phyloP scores from a whole-genome alignment of 2,797 vertebrate species.

The Schizopygopsis pylzovi region DNA sequence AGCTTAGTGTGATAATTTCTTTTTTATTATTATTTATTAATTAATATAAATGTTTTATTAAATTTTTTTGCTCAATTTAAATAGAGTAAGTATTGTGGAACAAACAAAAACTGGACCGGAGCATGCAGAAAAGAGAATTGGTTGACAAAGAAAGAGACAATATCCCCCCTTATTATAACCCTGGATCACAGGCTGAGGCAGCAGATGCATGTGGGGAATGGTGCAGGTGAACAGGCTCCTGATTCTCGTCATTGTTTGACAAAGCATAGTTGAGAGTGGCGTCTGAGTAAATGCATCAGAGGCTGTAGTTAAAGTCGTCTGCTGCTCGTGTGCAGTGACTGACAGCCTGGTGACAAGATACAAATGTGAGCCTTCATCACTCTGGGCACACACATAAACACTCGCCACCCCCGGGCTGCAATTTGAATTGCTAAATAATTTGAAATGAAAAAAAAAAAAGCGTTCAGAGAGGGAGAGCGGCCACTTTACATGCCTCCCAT shows the following conservation, averaged over 20 bases:
- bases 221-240: neutral
- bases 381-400: constrained; percentile 76
- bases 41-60: too few species aligned
- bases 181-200: neutral
- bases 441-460: constrained; percentile 64
- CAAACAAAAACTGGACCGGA: neutral
- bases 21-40: too few species aligned
- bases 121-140: neutral
- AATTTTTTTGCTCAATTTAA: too few species aligned
- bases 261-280: constrained; percentile 4
- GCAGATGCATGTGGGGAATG: neutral
- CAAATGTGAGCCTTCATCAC: constrained; percentile 80
- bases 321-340: constrained; percentile 64
- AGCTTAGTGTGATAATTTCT: neutral
- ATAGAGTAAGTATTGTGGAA: neutral
- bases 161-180: neutral
- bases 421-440: constrained; percentile 79
- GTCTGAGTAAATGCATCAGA: constrained; percentile 39
- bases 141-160: neutral
- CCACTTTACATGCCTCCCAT: constrained; percentile 62
- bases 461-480: constrained; percentile 59
- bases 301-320: constrained; percentile 1
- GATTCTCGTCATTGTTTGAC: neutral
- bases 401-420: constrained; percentile 65
- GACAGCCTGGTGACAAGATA: constrained; percentile 79